Percentiles rank a stretch among this genome's conserved stretches.
These are phyloP conservation scores for Drosophila kurseongensis DNA, from an alignment of 1,140 invertebrate species.

Conservation along the genomic window DNA sequence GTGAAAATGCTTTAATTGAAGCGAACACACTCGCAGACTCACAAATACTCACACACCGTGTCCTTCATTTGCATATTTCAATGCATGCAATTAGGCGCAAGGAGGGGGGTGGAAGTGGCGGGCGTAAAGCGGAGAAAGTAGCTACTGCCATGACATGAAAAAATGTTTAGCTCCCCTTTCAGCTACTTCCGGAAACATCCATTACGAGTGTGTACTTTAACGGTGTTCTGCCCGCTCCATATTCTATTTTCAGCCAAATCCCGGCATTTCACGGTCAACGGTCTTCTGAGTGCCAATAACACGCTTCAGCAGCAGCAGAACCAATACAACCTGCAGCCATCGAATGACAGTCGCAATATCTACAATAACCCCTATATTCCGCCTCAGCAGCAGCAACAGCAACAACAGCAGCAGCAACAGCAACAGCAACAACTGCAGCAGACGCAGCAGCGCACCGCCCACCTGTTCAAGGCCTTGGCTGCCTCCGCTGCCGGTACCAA, in stretches of 20 bases:
- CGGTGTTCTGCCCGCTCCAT: conserved; percentile 5
- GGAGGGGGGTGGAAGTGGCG: background rate
- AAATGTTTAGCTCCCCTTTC: conserved; percentile 44
- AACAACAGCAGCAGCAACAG: conserved; percentile 36
- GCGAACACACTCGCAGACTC: conserved; percentile 30
- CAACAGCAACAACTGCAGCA: conserved; percentile 52
- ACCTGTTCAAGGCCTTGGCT: conserved; percentile 71
- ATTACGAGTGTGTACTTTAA: background rate
- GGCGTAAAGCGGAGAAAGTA: background rate
- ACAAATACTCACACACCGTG: conserved; percentile 1
- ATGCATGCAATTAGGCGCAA: conserved; percentile 77
- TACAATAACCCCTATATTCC: conserved; percentile 46
- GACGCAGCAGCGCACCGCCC: conserved; percentile 63
- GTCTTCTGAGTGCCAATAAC: conserved; percentile 77
- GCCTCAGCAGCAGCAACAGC: conserved; percentile 52
- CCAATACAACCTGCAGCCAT: conserved; percentile 68
- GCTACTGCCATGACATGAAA: conserved; percentile 56
- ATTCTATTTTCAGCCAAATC: conserved; percentile 69
- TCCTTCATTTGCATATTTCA: conserved; percentile 79
- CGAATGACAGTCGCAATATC: conserved; percentile 78
- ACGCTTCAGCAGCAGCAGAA: conserved; percentile 72
- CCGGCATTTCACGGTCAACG: conserved; percentile 82
- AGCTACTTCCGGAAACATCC: conserved; percentile 2
- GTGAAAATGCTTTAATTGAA: conserved; percentile 81
- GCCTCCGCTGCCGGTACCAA: conserved; percentile 58